A percentile compares a stretch with the other conserved stretches of the same genome.
Conservation (phyloP, 2,113 vertebrate species). For the Coracopsis vasa region DNA sequence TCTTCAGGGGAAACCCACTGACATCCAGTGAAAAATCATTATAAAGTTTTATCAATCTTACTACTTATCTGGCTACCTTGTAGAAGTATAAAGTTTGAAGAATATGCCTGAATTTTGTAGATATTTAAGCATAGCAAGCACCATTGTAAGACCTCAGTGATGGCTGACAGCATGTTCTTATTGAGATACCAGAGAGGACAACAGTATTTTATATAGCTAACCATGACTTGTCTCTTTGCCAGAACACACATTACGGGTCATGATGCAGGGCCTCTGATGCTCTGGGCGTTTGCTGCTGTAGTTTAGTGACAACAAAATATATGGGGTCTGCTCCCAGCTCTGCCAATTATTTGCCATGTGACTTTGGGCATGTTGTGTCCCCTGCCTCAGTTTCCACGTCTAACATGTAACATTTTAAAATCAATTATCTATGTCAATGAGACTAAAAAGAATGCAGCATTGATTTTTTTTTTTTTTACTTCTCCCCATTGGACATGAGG, state of each 20-base stretch:
- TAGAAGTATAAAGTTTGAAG: not conserved
- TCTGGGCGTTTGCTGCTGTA: not conserved
- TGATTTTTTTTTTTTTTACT: not conserved
- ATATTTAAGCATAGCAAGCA: not conserved
- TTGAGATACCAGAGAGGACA: not conserved
- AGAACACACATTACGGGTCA: not conserved
- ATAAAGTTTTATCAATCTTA: not conserved
- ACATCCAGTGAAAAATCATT: not conserved
- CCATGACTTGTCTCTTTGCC: not conserved
- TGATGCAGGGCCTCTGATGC: not conserved
- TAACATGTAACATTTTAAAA: not conserved
- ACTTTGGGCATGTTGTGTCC: not conserved
- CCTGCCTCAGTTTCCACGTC: constrained; percentile 32
- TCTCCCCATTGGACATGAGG: not conserved
- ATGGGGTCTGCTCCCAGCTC: not conserved
- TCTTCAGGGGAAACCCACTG: constrained; percentile 32
- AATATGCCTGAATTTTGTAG: not conserved
- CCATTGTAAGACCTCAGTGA: not conserved
- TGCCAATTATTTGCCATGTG: not conserved
- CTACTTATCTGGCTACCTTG: not conserved
- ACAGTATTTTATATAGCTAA: not conserved
- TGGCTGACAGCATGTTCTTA: not conserved
- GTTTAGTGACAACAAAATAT: not conserved
- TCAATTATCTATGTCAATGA: not conserved
- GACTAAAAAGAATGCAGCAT: not conserved